Evolutionary conservation across 30 jellyfish, hydroid and myxozoan genomes (phyloP), one percentile per base, ranked within the genome.

Genomic region (Calvadosia cruxmelitensis): DNA sequence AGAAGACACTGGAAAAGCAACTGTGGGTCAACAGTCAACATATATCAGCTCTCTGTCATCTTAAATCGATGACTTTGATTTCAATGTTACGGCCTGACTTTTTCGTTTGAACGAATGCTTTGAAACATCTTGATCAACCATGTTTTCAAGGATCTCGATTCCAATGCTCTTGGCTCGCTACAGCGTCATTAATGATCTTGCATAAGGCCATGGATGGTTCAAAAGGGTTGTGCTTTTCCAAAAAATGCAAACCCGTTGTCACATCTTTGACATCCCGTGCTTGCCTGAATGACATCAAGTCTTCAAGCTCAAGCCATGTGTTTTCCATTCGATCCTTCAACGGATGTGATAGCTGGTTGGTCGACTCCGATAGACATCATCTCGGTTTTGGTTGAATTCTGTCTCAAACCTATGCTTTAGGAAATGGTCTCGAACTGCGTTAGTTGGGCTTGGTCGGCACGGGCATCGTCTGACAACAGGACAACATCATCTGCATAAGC

Each of bases 231-330:
- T 71, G 34, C 24, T 64, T 70, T 33, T 31, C 33, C 16, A 74
- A 25, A 29, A 27, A 48, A 26, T 30, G 73, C 23, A 52, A 25
- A 24, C 49, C 26, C 36, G 73, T 0, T 50, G 62, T 31, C 32
- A 73, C 27, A 33, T 73, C 86, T 32, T 76, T 66, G 27, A 5
- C 64, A 66, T 76, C 80, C 25, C 86, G 20, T n/a, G 66, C 32
- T 49, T 27, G 20, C 31, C 86, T 65, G 10, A 79, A 49, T 23
- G 36, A 64, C 23, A 26, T 33, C 25, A 52, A 35, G 29, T 76
- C 80, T 76, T 76, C n/a, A n/a, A n/a, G n/a, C n/a, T n/a, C n/a
- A n/a, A n/a, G n/a, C n/a, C n/a, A n/a, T n/a, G n/a, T n/a, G n/a
- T n/a, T n/a, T n/a, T n/a, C n/a, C n/a, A n/a, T n/a, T n/a, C n/a